phyloP scores from a whole-genome alignment of 2,113 vertebrate genomes.

The Nyctereutes procyonoides region DNA sequence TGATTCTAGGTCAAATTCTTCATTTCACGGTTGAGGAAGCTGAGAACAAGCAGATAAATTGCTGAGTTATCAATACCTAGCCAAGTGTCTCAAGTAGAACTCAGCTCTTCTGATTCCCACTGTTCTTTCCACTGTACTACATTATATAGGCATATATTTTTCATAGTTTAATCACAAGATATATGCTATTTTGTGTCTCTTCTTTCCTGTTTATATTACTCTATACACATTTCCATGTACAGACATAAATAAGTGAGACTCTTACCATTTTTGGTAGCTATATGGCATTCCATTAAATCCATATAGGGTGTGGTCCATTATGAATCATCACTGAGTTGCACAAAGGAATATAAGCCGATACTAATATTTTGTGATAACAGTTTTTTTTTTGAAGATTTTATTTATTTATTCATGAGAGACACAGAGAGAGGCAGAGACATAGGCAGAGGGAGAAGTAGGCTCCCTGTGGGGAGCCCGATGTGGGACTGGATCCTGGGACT shows the following conservation, averaged over 20 bases:
- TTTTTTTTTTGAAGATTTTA: no score
- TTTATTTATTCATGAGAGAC: neutral
- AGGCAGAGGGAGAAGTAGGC: no score
- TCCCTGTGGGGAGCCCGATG: no score
- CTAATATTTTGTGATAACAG: neutral
- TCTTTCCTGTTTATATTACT: neutral
- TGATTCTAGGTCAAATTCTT: neutral
- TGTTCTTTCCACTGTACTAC: neutral
- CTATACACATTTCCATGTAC: neutral
- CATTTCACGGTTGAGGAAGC: neutral
- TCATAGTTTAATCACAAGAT: neutral
- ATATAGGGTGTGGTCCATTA: conserved; percentile 69
- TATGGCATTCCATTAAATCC: neutral
- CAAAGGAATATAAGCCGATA: neutral
- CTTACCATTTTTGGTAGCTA: conserved; percentile 9
- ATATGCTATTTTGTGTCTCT: neutral
- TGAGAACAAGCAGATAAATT: conserved; percentile 57
- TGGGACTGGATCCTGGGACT: no score
- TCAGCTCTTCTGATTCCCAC: neutral
- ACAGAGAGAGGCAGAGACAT: no score
- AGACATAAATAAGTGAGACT: conserved; percentile 19
- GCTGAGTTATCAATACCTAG: neutral
- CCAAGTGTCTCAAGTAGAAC: neutral
- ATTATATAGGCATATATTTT: neutral
- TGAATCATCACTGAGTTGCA: conserved; percentile 37